phyloP scores from a whole-genome alignment of 35 echinoderm and acorn worm species.

The Ophiothrix spiculata region DNA sequence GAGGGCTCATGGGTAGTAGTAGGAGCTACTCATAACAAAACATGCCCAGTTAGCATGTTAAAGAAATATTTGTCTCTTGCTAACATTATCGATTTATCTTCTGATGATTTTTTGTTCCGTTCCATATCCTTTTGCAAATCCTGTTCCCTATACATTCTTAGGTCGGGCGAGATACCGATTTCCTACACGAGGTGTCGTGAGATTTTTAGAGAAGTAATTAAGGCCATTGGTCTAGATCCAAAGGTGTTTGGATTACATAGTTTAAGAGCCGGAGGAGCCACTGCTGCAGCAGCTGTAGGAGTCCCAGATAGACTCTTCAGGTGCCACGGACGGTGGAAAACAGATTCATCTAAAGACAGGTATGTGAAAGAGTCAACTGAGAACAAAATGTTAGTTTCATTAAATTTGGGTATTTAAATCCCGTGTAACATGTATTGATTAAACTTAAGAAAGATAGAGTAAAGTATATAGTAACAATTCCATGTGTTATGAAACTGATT shows the following conservation, averaged over 20 bases:
- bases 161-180: not conserved
- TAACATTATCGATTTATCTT: not conserved
- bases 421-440: too few species aligned
- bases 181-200: conserved; percentile 43
- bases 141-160: not conserved
- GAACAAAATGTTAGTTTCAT: conserved; percentile 25
- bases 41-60: conserved; percentile 8
- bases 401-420: conserved; percentile 28
- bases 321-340: conserved; percentile 38
- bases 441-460: too few species aligned
- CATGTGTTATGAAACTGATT: too few species aligned
- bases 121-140: not conserved
- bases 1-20: conserved; percentile 32
- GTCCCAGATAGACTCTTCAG: conserved; percentile 41
- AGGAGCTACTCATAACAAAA: not conserved
- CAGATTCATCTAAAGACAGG: conserved; percentile 14
- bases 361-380: conserved; percentile 41
- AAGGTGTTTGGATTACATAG: conserved; percentile 44
- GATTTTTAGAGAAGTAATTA: conserved; percentile 26
- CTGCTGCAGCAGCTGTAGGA: conserved; percentile 28
- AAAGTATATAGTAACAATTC: too few species aligned
- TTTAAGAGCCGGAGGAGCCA: conserved; percentile 40
- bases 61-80: not conserved
- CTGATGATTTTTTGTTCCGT: not conserved
- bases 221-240: not conserved